phyloP scores from a whole-genome alignment of 2,888 invertebrate species.

The Macaria notata region DNA sequence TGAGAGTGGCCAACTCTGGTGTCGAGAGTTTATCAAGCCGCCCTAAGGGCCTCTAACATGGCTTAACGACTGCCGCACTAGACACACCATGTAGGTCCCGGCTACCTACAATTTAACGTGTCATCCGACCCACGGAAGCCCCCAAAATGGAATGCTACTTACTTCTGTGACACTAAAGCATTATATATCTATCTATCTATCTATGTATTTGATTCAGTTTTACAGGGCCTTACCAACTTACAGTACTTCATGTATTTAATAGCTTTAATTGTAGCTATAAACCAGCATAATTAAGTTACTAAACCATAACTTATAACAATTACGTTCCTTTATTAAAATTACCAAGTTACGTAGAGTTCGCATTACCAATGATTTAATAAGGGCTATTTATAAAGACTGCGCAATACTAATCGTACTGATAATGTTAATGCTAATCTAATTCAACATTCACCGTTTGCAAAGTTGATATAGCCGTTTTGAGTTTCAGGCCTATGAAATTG shows the following conservation, averaged over 20 bases:
- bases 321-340: slow-evolving; percentile 10
- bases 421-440: slow-evolving; percentile 14
- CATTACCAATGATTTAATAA: slow-evolving; percentile 14
- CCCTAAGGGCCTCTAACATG: too few species aligned
- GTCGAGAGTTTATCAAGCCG: too few species aligned
- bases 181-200: too few species aligned
- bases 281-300: not conserved
- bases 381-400: slow-evolving; percentile 14
- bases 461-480: not conserved
- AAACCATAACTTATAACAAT: slow-evolving; percentile 1
- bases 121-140: too few species aligned
- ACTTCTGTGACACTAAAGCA: too few species aligned
- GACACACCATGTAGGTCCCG: too few species aligned
- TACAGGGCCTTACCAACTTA: too few species aligned
- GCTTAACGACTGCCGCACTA: too few species aligned
- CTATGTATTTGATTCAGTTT: too few species aligned
- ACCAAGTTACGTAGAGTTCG: slow-evolving; percentile 2
- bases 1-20: too few species aligned
- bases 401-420: slow-evolving; percentile 13
- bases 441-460: slow-evolving; percentile 10
- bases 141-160: too few species aligned
- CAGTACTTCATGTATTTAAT: not conserved
- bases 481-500: slow-evolving; percentile 6
- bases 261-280: not conserved
- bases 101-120: too few species aligned